Percentiles rank a stretch among this genome's conserved stretches.
Conservation (phyloP, 2,888 invertebrate species). For the Apodemia hepburni region DNA sequence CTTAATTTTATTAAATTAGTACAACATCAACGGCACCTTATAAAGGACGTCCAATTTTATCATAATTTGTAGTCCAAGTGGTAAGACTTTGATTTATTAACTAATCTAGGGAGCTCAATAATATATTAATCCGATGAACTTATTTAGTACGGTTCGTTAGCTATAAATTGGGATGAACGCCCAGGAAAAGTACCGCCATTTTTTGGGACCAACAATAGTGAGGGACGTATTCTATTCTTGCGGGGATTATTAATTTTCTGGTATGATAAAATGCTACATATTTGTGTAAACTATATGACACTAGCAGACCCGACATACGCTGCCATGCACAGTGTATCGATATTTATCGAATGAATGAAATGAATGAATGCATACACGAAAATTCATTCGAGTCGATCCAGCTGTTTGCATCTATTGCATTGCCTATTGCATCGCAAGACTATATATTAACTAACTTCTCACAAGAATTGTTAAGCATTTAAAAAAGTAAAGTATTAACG, state of each 20-base stretch:
- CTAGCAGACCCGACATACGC: no score
- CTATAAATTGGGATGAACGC: background rate
- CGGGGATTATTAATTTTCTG: background rate
- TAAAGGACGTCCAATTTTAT: background rate
- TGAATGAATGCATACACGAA: no score
- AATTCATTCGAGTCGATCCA: no score
- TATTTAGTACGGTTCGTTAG: conserved; percentile 2
- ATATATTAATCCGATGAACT: background rate
- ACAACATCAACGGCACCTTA: background rate
- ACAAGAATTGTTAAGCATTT: no score
- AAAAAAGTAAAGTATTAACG: no score
- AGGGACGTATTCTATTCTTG: background rate
- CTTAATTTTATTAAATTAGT: conserved; percentile 4
- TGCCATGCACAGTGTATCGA: no score
- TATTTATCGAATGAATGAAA: no score
- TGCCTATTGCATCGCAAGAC: no score
- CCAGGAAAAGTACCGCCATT: background rate
- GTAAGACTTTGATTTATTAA: background rate
- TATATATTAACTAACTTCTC: no score
- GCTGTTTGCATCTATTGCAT: no score
- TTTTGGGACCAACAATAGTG: background rate
- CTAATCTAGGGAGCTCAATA: background rate
- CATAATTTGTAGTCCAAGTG: conserved; percentile 1
- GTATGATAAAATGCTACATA: background rate
- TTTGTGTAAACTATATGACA: background rate